Conservation (phyloP, 2,113 vertebrate genomes). For the Falco punctatus region DNA sequence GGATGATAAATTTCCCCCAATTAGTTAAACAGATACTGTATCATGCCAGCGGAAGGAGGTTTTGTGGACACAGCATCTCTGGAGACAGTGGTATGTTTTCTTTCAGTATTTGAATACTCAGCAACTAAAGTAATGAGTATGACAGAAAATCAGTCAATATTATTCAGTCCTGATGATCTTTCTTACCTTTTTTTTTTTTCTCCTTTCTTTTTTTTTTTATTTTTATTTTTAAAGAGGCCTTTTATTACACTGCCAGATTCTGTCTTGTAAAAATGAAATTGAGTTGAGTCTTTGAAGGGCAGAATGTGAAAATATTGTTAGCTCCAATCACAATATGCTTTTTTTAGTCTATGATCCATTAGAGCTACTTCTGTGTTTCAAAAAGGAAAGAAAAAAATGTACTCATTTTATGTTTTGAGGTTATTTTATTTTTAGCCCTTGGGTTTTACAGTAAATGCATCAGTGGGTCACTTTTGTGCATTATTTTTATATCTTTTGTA, state of each 20-base stretch:
- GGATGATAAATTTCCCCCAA: slow-evolving; percentile 77
- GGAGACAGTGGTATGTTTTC: slow-evolving; percentile 65
- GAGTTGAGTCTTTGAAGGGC: slow-evolving; percentile 7
- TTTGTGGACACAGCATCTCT: slow-evolving; percentile 77
- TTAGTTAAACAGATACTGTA: slow-evolving; percentile 81
- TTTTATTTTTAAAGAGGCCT: neutral
- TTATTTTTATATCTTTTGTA: slow-evolving; percentile 60
- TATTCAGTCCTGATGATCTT: slow-evolving; percentile 1
- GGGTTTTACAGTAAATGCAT: slow-evolving; percentile 55
- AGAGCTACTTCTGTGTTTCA: slow-evolving; percentile 13
- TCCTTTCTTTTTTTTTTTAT: too few species aligned
- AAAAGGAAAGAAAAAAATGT: slow-evolving; percentile 6
- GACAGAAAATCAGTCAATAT: slow-evolving; percentile 64
- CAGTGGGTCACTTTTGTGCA: slow-evolving; percentile 12
- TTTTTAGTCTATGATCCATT: neutral
- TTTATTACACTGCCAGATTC: slow-evolving; percentile 57
- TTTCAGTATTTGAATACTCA: slow-evolving; percentile 67
- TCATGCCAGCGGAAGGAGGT: slow-evolving; percentile 56
- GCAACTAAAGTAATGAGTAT: slow-evolving; percentile 60
- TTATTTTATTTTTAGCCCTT: slow-evolving; percentile 47
- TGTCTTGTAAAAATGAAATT: slow-evolving; percentile 24
- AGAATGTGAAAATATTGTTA: slow-evolving; percentile 67
- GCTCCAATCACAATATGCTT: slow-evolving; percentile 75
- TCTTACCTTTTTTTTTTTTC: neutral
- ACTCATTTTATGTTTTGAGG: slow-evolving; percentile 36